Base-by-base conservation (phyloP, 2,113 vertebrate genomes). In the Panurus biarmicus region DNA sequence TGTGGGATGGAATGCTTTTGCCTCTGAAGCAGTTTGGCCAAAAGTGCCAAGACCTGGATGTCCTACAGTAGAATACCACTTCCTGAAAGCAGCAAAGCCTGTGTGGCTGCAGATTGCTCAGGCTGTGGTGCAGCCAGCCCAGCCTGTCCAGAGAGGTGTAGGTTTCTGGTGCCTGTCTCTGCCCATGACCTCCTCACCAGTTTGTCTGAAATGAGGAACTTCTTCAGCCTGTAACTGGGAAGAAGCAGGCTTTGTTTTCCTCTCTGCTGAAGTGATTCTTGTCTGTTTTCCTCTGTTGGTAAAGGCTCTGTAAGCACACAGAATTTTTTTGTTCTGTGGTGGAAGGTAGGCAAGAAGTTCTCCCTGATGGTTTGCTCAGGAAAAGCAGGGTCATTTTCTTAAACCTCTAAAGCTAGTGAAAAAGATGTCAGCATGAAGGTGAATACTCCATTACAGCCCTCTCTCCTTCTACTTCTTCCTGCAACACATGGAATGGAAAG, bases 171-270 rank as follows among this genome's bases (percentile, higher is more conserved):
- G 1, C 51, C 76, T 7, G 1, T 21, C 28, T 56, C 51, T 80
- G 44, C 28, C 29, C 0, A 0, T 73, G 29, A 47, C 24, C 12
- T 83, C 44, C 17, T 11, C 2, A 9, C 18, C 0, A 1, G 7
- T 50, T 47, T 50, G 42, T 54, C 35, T 71, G 38, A 71, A 77
- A 70, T 21, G 6, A 62, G 23, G 33, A 80, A 4, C 9, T 28
- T 40, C 20, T 48, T 57, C 40, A 54, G 24, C 14, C 33, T 69
- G 2, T 21, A 22, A 19, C 10, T 38, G 19, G 8, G 31, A 53
- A 82, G 72, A 73, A 61, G 22, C 44, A 64, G 11, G 12, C 6
- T 91, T 40, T 40, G n/a, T 73, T 28, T 25, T 9, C 7, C 54
- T 66, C n/a, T 75, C 22, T 65, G 31, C 28, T 78, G 57, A 78